Evolutionary conservation across 2,113 vertebrate genomes (phyloP), one percentile per base, ranked within the genome.

Genomic region (Aegithalos caudatus): DNA sequence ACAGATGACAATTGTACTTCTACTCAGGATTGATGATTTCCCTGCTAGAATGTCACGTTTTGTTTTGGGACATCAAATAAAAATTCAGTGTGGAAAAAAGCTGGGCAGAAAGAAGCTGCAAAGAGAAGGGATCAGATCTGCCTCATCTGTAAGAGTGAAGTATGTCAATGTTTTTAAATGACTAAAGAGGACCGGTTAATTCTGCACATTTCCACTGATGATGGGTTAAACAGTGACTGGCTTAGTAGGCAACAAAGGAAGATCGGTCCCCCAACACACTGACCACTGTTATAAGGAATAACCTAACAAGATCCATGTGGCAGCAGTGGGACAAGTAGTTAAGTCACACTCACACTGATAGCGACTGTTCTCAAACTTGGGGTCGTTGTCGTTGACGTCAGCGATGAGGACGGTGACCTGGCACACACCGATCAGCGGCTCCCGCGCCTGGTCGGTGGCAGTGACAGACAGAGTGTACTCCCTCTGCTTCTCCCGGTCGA

Each of bases 311-410:
- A 21, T 62, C 40, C 17, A 11, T 1, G 15, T 6, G 57, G 38
- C 2, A 2, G 47, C 1, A 10, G 10, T 45, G 62, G 27, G 38
- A 42, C 37, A 44, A 6, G 70, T 6, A 53, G 22, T 20, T 10
- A 17, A 42, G 47, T 15, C 37, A 11, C 47, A 95, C 97, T 98
- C 95, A 99, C 98, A 98, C 84, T 98, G 98, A 78, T 99, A 99
- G 69, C 97, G 98, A 58, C 98, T 99, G 97, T 99, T 99, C 94
- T 99, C 98, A 64, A 99, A 99, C 64, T 98, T 99, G 42, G 99
- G 99, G 9, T 98, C 97, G 9, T 99, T 99, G 98, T 99, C 99
- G 38, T 99, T 99, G 97, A 98, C 65, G 29, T 99, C 99, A 5
- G 95, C 96, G 51, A 99, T 97, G 62, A 98, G 85, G 65, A 99